These are phyloP conservation scores for Clistopyga incitator DNA, from an alignment of 2,888 invertebrate species.

Conservation along the genomic window DNA sequence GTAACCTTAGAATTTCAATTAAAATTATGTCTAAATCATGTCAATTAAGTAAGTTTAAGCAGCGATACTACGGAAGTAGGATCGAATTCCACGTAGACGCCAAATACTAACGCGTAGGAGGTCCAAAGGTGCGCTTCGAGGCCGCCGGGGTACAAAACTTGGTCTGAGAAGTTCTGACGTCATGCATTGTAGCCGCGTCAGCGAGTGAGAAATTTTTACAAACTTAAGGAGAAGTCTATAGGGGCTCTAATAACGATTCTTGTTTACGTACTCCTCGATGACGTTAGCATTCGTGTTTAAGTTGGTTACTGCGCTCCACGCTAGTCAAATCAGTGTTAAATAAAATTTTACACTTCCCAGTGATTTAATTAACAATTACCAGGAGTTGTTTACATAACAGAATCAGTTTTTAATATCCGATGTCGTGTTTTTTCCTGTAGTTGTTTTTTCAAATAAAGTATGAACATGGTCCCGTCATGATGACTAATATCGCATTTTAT, in stretches of 20 bases:
- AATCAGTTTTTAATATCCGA: no score
- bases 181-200: neutral
- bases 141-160: neutral
- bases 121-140: slow-evolving; percentile 51
- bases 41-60: neutral
- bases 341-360: no score
- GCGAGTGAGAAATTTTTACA: neutral
- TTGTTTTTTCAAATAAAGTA: no score
- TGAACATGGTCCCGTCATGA: no score
- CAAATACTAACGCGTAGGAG: slow-evolving; percentile 51
- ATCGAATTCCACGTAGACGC: slow-evolving; percentile 44
- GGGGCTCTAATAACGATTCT: neutral
- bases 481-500: no score
- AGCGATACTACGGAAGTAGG: slow-evolving; percentile 51
- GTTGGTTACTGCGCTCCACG: neutral
- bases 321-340: no score
- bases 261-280: slow-evolving; percentile 39
- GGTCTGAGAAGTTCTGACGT: neutral
- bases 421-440: no score
- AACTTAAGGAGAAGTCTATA: neutral
- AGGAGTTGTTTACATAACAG: no score
- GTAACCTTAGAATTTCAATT: neutral
- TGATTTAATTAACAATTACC: no score
- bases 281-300: neutral
- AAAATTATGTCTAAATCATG: neutral